Evolutionary conservation across 2,113 vertebrate species (phyloP).

Genomic region (Alectura lathami): DNA sequence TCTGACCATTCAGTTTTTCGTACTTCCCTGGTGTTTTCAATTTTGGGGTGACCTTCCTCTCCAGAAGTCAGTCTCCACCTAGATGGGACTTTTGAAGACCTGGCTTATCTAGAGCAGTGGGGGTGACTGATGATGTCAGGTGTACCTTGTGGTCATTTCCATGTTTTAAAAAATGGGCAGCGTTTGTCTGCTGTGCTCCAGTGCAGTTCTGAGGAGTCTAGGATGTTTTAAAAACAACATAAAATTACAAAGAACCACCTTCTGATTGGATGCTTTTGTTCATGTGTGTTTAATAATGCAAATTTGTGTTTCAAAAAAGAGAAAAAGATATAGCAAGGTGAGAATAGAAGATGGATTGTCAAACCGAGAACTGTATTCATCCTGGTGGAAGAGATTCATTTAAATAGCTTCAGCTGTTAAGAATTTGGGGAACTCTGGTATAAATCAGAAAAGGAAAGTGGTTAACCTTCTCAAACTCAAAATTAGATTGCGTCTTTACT

Average conservation of each 20-base stretch:
- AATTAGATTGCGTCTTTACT: background rate
- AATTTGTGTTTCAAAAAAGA: background rate
- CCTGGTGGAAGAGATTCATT: background rate
- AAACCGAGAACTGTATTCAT: background rate
- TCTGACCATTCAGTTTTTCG: background rate
- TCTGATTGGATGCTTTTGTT: background rate
- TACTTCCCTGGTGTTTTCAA: background rate
- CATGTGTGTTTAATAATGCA: rapidly evolving
- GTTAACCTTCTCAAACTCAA: background rate
- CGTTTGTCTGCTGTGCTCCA: background rate
- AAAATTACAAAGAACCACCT: background rate
- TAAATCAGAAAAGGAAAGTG: background rate
- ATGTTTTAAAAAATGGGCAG: background rate
- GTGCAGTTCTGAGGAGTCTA: background rate
- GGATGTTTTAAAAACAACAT: background rate
- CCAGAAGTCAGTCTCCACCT: background rate
- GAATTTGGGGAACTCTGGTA: background rate
- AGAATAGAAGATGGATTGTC: background rate
- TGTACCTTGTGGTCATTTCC: background rate
- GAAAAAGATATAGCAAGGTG: background rate
- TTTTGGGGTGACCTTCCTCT: background rate
- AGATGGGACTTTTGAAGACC: background rate
- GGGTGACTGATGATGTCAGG: background rate
- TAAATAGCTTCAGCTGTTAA: background rate
- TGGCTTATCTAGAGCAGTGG: rapidly evolving